Evolutionary conservation across 2,113 vertebrate genomes (phyloP), one percentile per base, ranked within the genome.

Genomic region (Semnornis frantzii): DNA sequence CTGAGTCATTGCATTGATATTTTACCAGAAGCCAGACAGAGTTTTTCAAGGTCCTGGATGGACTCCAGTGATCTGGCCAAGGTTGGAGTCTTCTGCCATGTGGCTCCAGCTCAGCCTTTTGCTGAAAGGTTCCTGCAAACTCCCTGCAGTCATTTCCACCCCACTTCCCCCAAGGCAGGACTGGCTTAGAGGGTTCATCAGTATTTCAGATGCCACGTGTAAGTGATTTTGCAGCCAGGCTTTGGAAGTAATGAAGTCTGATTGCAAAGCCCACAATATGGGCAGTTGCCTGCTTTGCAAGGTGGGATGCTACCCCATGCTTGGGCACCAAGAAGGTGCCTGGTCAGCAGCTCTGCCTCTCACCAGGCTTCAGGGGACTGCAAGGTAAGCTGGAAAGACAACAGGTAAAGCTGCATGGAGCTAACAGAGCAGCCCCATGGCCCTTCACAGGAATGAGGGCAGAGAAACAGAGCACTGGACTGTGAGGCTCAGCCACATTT

Each of bases 251-350:
- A 50, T 31, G 23, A 8, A 19, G 48, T 1, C 18, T 28, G 59
- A 6, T 0, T 5, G 33, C 68, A 87, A 33, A 68, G 48, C 42
- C 23, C 57, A 15, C 0, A 0, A 16, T 0, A 0, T 2, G 8
- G 63, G 39, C 39, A 13, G 42, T 8, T 44, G 21, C 31, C 54
- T 3, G 1, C 21, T 27, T 6, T 42, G 37, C 44, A 30, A 21
- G 37, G 13, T 27, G 21, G 50, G 28, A 10, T 23, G 44, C 4
- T 73, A 11, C 19, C 23, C 27, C 1, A 4, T 12, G 39, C n/a
- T 3, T 9, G 39, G 34, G 34, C 16, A 79, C 12, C 21, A 9
- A 33, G 52, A 16, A 11, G 8, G 16, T 9, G 46, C 12, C 31
- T 30, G 25, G 20, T 21, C 5, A 0, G 58, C 85, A 79, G 54